Percentiles rank a stretch among this genome's conserved stretches.
Evolutionary conservation across 2,888 invertebrate species (phyloP).

Genomic region (Diplolepis rosae): DNA sequence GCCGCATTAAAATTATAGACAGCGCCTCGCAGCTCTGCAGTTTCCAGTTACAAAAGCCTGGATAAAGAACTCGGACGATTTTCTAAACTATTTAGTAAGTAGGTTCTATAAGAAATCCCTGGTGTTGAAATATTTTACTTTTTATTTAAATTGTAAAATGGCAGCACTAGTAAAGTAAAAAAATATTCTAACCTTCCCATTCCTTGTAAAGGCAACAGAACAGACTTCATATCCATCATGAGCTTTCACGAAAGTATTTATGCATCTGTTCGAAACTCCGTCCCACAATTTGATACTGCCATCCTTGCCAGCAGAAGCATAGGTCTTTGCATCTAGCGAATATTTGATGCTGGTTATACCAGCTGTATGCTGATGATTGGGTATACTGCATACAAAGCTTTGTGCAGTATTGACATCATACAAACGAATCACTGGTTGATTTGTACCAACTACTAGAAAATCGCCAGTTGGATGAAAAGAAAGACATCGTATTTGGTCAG

Average conservation of each 20-base stretch:
- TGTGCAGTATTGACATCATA: constrained; percentile 97
- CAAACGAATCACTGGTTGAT: constrained; percentile 90
- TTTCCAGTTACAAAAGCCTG: no score
- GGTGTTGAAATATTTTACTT: no score
- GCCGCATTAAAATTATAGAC: no score
- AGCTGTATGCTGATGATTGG: constrained; percentile 87
- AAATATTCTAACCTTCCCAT: constrained; percentile 86
- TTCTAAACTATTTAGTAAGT: no score
- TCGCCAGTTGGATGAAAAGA: constrained; percentile 98
- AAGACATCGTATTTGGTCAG: constrained; percentile 91
- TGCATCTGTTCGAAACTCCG: constrained; percentile 93
- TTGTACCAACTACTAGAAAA: constrained; percentile 93
- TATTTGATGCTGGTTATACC: constrained; percentile 86
- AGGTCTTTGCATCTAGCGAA: constrained; percentile 82
- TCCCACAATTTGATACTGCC: constrained; percentile 98
- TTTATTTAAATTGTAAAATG: no score
- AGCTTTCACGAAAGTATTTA: constrained; percentile 94
- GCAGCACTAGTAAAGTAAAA: no score
- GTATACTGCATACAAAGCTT: constrained; percentile 94
- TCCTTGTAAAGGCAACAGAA: constrained; percentile 94
- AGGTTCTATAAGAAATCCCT: no score
- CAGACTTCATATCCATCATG: constrained; percentile 97
- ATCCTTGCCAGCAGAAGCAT: constrained; percentile 92
- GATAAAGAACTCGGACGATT: no score
- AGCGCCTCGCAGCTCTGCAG: no score